Conservation (phyloP, 1,140 invertebrate genomes). For the Pseudobourletiella spinata region DNA sequence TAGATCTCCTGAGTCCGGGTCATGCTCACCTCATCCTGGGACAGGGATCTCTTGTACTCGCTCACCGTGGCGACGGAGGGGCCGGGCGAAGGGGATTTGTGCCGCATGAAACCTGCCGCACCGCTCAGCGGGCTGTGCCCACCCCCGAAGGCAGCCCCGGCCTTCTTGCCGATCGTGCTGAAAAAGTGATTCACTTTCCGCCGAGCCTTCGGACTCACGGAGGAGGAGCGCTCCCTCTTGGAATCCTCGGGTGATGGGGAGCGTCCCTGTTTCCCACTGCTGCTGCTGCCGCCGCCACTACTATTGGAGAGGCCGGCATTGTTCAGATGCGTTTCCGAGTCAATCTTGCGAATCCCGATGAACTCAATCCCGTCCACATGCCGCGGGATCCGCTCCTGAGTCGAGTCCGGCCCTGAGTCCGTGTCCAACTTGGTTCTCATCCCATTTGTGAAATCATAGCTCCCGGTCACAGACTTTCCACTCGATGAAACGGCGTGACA, state of each 20-base stretch:
- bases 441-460: conserved; percentile 30
- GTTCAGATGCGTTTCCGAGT: conserved; percentile 30
- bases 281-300: too few relatives aligned
- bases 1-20: conserved; percentile 35
- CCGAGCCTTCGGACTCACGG: conserved; percentile 31
- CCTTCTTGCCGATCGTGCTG: conserved; percentile 36
- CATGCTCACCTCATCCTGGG: conserved; percentile 32
- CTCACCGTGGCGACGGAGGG: conserved; percentile 1
- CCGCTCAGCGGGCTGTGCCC: conserved; percentile 2
- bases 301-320: neutral
- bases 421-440: conserved; percentile 14
- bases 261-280: neutral
- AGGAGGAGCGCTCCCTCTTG: conserved; percentile 26
- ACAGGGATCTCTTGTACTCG: conserved; percentile 27
- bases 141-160: conserved; percentile 33
- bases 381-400: conserved; percentile 13
- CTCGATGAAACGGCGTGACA: conserved; percentile 17
- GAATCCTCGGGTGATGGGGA: conserved; percentile 18
- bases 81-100: conserved; percentile 15
- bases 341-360: conserved; percentile 34
- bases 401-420: conserved; percentile 16
- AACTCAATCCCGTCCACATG: conserved; percentile 34
- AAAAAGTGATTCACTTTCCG: conserved; percentile 36
- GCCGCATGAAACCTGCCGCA: neutral
- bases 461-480: conserved; percentile 16